Percentiles rank a stretch among this genome's conserved stretches.
These are phyloP conservation scores for Falco cherrug DNA, from an alignment of 2,797 vertebrate genomes.

Conservation along the genomic window DNA sequence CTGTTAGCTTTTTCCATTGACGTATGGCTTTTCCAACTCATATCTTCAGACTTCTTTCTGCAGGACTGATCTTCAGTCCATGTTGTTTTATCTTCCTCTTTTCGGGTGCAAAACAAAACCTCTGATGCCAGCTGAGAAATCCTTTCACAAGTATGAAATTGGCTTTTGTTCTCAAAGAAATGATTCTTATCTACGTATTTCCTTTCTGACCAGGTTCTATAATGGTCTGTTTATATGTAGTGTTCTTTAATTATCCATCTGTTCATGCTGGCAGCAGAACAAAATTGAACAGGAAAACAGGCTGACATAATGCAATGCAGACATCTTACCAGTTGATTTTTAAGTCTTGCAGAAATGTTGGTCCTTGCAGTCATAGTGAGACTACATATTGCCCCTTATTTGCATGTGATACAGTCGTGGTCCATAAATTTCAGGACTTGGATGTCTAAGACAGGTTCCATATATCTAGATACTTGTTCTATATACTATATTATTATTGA, in stretches of 20 bases:
- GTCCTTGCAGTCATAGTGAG: not conserved
- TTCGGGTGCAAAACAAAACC: not conserved
- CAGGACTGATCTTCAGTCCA: not conserved
- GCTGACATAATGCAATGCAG: slow-evolving; percentile 1
- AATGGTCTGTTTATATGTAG: slow-evolving; percentile 4
- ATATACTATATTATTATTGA: not conserved
- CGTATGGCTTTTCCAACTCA: not conserved
- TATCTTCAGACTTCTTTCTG: not conserved
- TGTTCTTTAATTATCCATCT: slow-evolving; percentile 50
- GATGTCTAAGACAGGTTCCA: not conserved
- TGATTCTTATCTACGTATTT: not conserved
- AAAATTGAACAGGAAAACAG: not conserved
- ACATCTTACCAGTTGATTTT: not conserved
- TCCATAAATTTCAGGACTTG: not conserved
- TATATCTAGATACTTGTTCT: not conserved
- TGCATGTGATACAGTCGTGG: not conserved
- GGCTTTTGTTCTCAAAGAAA: not conserved
- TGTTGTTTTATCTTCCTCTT: not conserved
- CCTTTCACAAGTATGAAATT: not conserved
- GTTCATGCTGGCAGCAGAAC: slow-evolving; percentile 23
- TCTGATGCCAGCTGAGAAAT: slow-evolving; percentile 7
- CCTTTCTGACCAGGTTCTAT: slow-evolving; percentile 15
- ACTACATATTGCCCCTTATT: not conserved
- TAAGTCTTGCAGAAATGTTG: not conserved
- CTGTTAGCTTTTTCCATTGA: not conserved